Evolutionary conservation across 2,888 invertebrate genomes (phyloP), one percentile per base, ranked within the genome.

Genomic region (Phyto melanocephala): DNA sequence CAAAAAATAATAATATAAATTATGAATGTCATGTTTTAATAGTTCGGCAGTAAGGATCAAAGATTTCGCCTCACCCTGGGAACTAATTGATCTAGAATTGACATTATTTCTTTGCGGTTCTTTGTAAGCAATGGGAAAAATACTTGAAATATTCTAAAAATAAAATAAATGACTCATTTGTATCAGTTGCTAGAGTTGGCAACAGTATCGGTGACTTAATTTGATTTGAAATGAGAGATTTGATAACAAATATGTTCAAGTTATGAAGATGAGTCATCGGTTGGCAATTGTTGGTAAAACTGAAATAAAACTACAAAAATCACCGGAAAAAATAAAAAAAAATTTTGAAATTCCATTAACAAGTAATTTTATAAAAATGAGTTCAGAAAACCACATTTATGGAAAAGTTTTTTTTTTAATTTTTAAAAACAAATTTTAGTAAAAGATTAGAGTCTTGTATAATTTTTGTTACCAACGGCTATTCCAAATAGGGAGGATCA

Each of bases 261-360:
- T 35, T 17, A 33, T 50, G 24, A n/a, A 50, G 28, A 72, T 81
- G 81, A 81, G n/a, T 81, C 81, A 81, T 81, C 47, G 20, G 10
- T 11, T 22, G 1, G 7, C 17, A 76, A 78, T 74, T 63, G 37
- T 47, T 42, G 17, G 20, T 24, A 8, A n/a, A 67, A 72, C 8
- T 28, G 10, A 65, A 24, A 45, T 22, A n/a, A 47, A 37, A 42
- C 5, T 35, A 17, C 33, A 11, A 71, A 35, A 54, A 60, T 42
- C 70, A 50, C 63, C 70, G 33, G 58, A 15, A 58, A 50, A 35
- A 54, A 33, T 15, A n/a, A 0, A 17, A 60, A 28, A 63, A 37
- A 63, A 65, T 17, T 58, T 71, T 58, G 40, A 40, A 67, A 67
- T 33, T 50, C 47, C 17, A 13, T 20, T 5, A 63, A 6, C 10